These are phyloP conservation scores for Masticophis lateralis DNA, from an alignment of 2,797 vertebrate species.

Conservation along the genomic window DNA sequence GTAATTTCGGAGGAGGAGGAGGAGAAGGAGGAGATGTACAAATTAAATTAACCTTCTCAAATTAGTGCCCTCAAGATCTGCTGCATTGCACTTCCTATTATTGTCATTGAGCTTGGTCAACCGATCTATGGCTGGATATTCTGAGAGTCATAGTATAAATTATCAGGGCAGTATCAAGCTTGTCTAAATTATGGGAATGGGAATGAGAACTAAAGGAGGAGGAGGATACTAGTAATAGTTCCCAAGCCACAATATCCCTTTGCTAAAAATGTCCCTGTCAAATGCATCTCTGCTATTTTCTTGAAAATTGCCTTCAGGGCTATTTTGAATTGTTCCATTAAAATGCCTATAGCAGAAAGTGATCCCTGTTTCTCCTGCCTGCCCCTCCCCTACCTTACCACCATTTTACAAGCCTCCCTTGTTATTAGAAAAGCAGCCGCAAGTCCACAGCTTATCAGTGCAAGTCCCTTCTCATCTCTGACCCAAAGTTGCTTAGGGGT, in stretches of 20 bases:
- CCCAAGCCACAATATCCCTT: neutral
- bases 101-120: neutral
- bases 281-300: neutral
- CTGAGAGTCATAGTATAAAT: neutral
- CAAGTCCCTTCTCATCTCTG: neutral
- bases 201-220: neutral
- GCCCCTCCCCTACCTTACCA: neutral
- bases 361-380: neutral
- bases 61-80: neutral
- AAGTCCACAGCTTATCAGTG: neutral
- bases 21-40: neutral
- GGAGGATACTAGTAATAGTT: neutral
- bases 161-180: neutral
- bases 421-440: neutral
- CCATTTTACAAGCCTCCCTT: neutral
- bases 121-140: neutral
- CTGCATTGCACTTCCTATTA: neutral
- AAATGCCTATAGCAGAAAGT: neutral
- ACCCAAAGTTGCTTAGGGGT: neutral
- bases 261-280: neutral
- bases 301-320: neutral
- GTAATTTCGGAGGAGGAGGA: neutral
- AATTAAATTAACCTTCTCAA: neutral
- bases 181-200: neutral
- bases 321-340: neutral